Evolutionary conservation across 1,140 invertebrate genomes (phyloP).

Genomic region (Eubasilissa regina): DNA sequence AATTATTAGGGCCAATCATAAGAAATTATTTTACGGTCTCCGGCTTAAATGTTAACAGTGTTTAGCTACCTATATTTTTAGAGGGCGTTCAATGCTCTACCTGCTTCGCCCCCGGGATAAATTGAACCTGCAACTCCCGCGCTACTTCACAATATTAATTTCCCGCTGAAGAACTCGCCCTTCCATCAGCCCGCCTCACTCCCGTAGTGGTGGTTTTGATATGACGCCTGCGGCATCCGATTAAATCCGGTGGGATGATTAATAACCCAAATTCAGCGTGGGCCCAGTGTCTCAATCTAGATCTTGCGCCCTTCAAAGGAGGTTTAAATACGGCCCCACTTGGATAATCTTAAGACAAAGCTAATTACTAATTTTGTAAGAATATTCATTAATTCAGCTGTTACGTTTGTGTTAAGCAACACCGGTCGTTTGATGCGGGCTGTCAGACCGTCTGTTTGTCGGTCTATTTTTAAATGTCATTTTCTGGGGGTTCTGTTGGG

Average conservation of each 20-base stretch:
- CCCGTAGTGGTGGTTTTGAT: neutral
- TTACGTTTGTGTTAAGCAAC: neutral
- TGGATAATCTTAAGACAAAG: neutral
- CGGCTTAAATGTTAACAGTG: no score
- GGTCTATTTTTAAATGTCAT: no score
- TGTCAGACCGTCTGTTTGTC: no score
- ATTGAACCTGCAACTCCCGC: no score
- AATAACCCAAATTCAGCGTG: constrained; percentile 20
- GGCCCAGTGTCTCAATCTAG: constrained; percentile 1
- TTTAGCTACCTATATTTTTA: no score
- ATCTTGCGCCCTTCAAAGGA: neutral
- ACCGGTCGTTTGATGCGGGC: no score
- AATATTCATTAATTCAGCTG: constrained; percentile 1
- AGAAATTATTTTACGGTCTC: no score
- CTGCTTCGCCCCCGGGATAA: no score
- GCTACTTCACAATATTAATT: neutral
- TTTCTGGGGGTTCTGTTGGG: no score
- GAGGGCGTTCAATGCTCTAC: no score
- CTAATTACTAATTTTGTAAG: no score
- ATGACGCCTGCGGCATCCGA: constrained; percentile 6
- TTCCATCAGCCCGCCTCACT: neutral
- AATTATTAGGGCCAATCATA: no score
- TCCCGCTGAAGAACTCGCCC: neutral
- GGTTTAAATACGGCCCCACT: neutral
- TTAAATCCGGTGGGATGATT: constrained; percentile 20